A percentile compares a stretch with the other conserved stretches of the same genome.
Conservation (phyloP, 2,888 invertebrate species). For the Nephrotoma flavescens region DNA sequence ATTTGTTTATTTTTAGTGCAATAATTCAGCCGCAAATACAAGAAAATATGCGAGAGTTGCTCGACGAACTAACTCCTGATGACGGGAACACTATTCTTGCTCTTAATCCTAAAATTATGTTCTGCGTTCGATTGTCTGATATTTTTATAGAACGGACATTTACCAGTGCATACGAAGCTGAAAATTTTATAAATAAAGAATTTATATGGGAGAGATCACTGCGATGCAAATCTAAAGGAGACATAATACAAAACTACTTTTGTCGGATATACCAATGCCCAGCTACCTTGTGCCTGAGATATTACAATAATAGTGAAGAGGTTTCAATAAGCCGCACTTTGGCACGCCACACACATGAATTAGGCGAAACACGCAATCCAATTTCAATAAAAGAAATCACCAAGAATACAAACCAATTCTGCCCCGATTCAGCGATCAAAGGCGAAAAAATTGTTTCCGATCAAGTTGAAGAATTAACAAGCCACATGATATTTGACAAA, state of each 20-base stretch:
- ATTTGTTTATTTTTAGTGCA: too few species aligned
- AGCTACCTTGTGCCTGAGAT: not conserved
- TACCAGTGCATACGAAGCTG: not conserved
- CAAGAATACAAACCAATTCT: not conserved
- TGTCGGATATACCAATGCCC: too few species aligned
- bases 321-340: not conserved
- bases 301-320: not conserved
- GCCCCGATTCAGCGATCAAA: not conserved
- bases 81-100: not conserved
- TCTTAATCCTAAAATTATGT: not conserved
- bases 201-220: not conserved
- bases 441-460: not conserved
- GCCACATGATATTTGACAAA: not conserved
- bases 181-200: not conserved
- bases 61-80: not conserved
- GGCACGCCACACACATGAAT: not conserved
- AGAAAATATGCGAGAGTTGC: too few species aligned
- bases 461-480: not conserved
- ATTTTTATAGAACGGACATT: not conserved
- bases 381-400: not conserved
- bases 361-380: not conserved
- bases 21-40: too few species aligned
- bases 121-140: not conserved
- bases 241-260: too few species aligned
- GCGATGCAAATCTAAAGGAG: too few species aligned